Conservation (phyloP, 2,797 vertebrate species). For the Vireo griseus region DNA sequence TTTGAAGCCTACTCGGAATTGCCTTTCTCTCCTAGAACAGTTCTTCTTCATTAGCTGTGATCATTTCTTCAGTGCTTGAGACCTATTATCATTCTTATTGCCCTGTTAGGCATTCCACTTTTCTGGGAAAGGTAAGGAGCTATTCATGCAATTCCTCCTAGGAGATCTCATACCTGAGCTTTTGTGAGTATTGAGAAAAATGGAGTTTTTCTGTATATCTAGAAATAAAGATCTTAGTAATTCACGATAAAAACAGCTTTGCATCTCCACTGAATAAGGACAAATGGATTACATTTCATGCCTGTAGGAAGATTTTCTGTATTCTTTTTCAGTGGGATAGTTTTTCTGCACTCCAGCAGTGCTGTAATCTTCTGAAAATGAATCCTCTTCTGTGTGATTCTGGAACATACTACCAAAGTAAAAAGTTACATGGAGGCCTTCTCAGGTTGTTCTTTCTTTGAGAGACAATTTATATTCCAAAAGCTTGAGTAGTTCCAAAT, state of each 20-base stretch:
- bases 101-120: background rate
- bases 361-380: background rate
- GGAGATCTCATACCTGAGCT: background rate
- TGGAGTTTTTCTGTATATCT: background rate
- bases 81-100: conserved; percentile 1
- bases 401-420: background rate
- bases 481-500: background rate
- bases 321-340: background rate
- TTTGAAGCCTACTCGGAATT: conserved; percentile 53
- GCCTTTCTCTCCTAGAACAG: background rate
- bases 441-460: background rate
- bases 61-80: background rate
- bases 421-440: background rate
- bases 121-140: background rate
- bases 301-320: background rate
- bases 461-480: background rate
- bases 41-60: conserved; percentile 21
- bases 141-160: background rate
- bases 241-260: background rate
- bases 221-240: background rate
- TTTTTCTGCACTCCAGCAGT: background rate
- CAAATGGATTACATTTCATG: background rate
- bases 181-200: background rate
- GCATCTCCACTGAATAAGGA: background rate
- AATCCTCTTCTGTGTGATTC: background rate